Evolutionary conservation across 2,888 invertebrate genomes (phyloP).

Genomic region (Rhagonycha lutea): DNA sequence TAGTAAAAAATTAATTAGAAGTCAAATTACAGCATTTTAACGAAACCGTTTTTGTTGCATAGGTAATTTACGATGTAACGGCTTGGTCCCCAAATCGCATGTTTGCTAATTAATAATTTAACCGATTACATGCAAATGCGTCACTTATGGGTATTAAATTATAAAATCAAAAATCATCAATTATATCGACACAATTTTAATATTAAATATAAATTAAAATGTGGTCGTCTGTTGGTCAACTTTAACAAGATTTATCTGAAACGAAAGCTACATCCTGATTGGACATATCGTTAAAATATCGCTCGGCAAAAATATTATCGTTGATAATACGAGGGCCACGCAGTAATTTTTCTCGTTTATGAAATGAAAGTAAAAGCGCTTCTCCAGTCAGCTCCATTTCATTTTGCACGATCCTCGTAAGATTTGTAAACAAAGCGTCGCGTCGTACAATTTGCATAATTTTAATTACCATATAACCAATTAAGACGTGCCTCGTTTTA

Average conservation of each 20-base stretch:
- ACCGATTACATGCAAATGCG: slow-evolving; percentile 4
- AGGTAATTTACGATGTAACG: background rate
- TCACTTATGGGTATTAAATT: slow-evolving; percentile 9
- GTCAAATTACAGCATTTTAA: background rate
- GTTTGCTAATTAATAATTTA: slow-evolving; percentile 10
- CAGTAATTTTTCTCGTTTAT: background rate
- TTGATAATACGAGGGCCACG: background rate
- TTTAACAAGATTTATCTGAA: slow-evolving; percentile 20
- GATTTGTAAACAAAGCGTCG: background rate
- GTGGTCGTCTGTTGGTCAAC: background rate
- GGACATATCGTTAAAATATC: background rate
- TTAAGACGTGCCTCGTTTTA: background rate
- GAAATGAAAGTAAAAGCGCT: background rate
- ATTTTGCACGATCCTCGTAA: background rate
- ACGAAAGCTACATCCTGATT: slow-evolving; percentile 8
- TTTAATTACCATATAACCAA: background rate
- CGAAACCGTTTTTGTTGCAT: background rate
- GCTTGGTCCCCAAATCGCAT: background rate
- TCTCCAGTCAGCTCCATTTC: background rate
- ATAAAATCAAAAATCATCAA: slow-evolving; percentile 4
- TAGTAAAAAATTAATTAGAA: background rate
- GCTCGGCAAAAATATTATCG: background rate
- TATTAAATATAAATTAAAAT: slow-evolving; percentile 6
- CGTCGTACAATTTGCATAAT: background rate
- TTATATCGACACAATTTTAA: slow-evolving; percentile 9